Percentiles rank a stretch among this genome's conserved stretches.
Conservation (phyloP, 2,113 vertebrate species). For the Xerus inauris region DNA sequence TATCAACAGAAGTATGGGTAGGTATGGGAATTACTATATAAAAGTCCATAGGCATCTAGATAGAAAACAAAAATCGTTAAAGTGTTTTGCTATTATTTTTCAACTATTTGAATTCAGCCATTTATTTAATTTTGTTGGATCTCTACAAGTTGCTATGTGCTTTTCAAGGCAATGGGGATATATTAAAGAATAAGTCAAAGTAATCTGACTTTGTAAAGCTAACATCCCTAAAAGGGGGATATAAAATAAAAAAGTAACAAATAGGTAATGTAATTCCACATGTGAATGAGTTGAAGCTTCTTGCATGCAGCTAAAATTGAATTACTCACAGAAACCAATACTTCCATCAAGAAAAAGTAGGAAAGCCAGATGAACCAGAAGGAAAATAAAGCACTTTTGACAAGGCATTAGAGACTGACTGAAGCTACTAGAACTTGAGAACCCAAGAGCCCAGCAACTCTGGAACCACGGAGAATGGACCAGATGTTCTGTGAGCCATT, state of each 20-base stretch:
- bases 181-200: conserved; percentile 19
- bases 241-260: conserved; percentile 27
- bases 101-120: not conserved
- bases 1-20: not conserved
- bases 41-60: not conserved
- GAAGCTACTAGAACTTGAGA: not conserved
- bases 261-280: not conserved
- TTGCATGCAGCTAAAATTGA: not conserved
- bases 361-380: not conserved
- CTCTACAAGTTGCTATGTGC: not conserved
- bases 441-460: not conserved
- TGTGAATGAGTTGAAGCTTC: not conserved
- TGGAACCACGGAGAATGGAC: not conserved
- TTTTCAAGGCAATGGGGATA: not conserved
- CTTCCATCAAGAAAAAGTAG: not conserved
- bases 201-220: not conserved
- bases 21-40: conserved; percentile 7
- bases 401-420: not conserved
- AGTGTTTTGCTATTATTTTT: conserved; percentile 15
- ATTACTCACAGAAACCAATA: conserved; percentile 8
- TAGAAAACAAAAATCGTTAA: not conserved
- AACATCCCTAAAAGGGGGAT: not conserved
- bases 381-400: not conserved
- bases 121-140: conserved; percentile 8
- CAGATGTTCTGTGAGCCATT: too few species aligned